Evolutionary conservation across 2,888 invertebrate genomes (phyloP), one percentile per base, ranked within the genome.

Genomic region (Athalia circularis): DNA sequence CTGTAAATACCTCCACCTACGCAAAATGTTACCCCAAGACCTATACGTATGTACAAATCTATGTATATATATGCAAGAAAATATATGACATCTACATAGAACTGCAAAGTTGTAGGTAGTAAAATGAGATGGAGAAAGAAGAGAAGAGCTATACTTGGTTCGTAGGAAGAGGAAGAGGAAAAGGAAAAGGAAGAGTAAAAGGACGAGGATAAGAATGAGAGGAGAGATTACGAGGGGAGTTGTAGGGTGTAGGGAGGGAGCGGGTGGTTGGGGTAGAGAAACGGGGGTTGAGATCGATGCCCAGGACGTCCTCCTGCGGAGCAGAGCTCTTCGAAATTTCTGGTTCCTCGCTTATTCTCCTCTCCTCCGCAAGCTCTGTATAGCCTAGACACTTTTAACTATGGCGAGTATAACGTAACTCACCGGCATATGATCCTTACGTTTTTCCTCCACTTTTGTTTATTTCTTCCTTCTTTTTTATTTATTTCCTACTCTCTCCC

Each of bases 211-310:
- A n/a, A 4, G 62, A 15, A 7, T 13, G 45, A 7, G 50, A 57
- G 1, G 5, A 29, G 57, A 43, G 59, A 47, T 43, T 0, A 52
- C 54, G 47, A 59, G 47, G 59, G 47, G 50, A 50, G 52, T 8
- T 29, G 75, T 6, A 52, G 15, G 13, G 15, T 3, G 13, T n/a
- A 61, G 13, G 62, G 75, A 62, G 75, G 62, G 50, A 50, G 29
- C 48, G 61, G 59, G 62, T 6, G 75, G 75, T 43, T 45, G 13
- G 11, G 52, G 8, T 15, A 52, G 54, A 64, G 68, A 79, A 29
- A 65, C 8, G 68, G 78, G 64, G 65, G 61, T 62, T 76, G 54
- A 79, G 79, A 77, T 77, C 61, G 77, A 72, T 72, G 72, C 72
- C 72, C 57, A 57, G 72, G 47, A 13, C 59, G 47, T 43, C 13